Evolutionary conservation across 2,888 invertebrate genomes (phyloP).

Genomic region (Eupithecia subumbrata): DNA sequence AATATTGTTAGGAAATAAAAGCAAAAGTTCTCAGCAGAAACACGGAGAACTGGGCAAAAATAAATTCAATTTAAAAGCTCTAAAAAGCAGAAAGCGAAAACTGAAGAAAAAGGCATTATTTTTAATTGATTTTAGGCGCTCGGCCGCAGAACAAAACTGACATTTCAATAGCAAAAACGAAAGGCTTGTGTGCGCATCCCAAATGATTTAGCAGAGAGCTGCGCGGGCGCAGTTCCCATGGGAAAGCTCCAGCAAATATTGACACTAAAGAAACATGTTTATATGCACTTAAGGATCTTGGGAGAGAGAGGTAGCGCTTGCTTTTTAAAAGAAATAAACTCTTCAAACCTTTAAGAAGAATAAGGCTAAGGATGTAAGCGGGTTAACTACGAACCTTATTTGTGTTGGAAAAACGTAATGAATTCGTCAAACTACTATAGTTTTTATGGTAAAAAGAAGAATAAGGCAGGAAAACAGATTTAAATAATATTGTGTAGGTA

Average conservation of each 20-base stretch:
- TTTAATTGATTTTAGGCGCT: slow-evolving; percentile 68
- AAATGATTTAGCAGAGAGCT: slow-evolving; percentile 75
- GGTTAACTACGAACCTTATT: no score
- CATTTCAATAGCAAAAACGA: slow-evolving; percentile 80
- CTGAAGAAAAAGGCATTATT: slow-evolving; percentile 45
- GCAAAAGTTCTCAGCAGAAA: not conserved
- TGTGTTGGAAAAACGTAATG: no score
- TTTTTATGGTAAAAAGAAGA: no score
- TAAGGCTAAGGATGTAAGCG: no score
- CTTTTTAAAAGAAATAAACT: not conserved
- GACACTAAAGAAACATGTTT: slow-evolving; percentile 83
- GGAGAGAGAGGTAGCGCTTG: slow-evolving; percentile 4
- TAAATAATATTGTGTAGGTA: not conserved
- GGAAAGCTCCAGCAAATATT: slow-evolving; percentile 82
- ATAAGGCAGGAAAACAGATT: not conserved
- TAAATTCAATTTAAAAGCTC: slow-evolving; percentile 16
- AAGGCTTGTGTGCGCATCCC: slow-evolving; percentile 61
- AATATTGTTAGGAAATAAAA: not conserved
- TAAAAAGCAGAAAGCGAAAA: slow-evolving; percentile 17
- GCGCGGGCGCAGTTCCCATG: slow-evolving; percentile 74
- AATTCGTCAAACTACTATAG: no score
- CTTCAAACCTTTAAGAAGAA: not conserved
- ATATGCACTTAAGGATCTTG: slow-evolving; percentile 71
- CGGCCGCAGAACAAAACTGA: slow-evolving; percentile 66
- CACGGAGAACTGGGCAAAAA: not conserved